Evolutionary conservation across 2,797 vertebrate genomes (phyloP).

Genomic region (Masticophis lateralis): DNA sequence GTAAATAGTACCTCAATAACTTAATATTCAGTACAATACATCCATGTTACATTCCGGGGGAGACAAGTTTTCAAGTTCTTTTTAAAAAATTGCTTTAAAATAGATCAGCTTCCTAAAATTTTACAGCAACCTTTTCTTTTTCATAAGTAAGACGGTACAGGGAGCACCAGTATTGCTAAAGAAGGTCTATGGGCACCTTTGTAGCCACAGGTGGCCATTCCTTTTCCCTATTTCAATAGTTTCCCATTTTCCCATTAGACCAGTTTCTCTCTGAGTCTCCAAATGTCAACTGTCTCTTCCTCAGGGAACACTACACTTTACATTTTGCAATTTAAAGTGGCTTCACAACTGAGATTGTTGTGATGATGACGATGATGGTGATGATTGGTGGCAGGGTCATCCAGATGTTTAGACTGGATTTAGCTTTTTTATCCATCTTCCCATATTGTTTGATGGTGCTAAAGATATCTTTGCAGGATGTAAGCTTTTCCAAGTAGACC

Average conservation of each 20-base stretch:
- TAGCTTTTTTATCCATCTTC: neutral
- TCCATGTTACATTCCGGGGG: no score
- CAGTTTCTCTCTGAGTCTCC: neutral
- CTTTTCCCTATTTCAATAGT: neutral
- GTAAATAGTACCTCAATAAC: no score
- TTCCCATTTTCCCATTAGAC: neutral
- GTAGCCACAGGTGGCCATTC: neutral
- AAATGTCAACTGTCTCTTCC: neutral
- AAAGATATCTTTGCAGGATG: neutral
- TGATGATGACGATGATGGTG: neutral
- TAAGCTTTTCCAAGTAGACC: no score
- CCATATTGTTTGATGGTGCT: neutral
- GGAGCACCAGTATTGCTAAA: neutral
- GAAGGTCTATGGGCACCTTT: neutral
- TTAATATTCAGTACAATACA: no score
- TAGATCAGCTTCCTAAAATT: neutral
- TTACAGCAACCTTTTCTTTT: neutral
- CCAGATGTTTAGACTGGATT: neutral
- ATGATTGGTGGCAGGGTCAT: neutral
- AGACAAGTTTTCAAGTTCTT: neutral
- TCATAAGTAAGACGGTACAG: neutral
- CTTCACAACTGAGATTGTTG: neutral
- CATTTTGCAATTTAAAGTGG: neutral
- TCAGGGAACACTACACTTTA: neutral
- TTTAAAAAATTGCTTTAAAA: neutral